Evolutionary conservation across 2,113 vertebrate genomes (phyloP), one percentile per base, ranked within the genome.

Genomic region (Eretmochelys imbricata): DNA sequence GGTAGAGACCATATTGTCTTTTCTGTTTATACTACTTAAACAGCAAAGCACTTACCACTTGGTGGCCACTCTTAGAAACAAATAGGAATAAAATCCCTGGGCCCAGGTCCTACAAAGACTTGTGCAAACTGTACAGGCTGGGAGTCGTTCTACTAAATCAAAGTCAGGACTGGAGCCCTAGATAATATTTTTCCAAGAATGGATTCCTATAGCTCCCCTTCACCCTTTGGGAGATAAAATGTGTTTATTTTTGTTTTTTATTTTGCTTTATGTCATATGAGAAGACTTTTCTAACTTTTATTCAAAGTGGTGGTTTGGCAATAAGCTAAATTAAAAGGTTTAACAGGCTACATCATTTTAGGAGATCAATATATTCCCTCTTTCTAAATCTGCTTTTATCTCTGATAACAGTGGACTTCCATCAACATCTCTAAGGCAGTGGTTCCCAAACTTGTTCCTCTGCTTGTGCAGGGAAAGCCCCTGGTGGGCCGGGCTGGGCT

Each of bases 71-170:
- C 65, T 38, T 38, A 72, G 35, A 35, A 69, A n/a, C 8, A 72
- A 72, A 38, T 38, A 72, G 19, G n/a, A 72, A 72, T 91, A 75
- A 87, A 94, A 95, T n/a, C 20, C 31, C 86, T 91, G 65, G 82
- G 2, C 92, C 88, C 38, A 72, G 4, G 92, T 92, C 75, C 35
- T 57, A 65, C 2, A 16, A 62, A 85, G 79, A 96, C 92, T 97
- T 94, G 84, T 89, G 72, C n/a, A 95, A 78, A 93, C n/a, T 97
- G 88, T 80, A 25, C 86, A 93, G 93, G 79, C 80, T 62, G 65
- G 65, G 85, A 96, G 81, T 51, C 4, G 48, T 88, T 96, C 91
- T 93, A 50, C 80, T 89, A 84, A 87, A 95, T 83, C 84, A 1
- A 81, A 93, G 84, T 86, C 82, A 86, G 93, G 69, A 94, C 78